These are phyloP conservation scores for Diploscapter pachys DNA, from an alignment of 1,140 invertebrate genomes.

Conservation along the genomic window DNA sequence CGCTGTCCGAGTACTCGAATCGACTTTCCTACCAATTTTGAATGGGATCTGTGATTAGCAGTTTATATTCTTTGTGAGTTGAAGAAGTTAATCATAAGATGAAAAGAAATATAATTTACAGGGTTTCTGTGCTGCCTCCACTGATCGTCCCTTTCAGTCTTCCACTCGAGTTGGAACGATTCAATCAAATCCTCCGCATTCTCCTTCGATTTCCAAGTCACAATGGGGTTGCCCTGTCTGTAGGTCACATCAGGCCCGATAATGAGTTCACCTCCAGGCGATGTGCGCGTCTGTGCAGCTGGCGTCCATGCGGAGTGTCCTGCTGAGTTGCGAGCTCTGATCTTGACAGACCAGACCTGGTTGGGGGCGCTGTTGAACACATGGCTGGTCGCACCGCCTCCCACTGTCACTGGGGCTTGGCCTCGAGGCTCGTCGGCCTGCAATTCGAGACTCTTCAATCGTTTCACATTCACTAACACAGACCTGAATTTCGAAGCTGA, in stretches of 20 bases:
- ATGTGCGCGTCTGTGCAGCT: conserved; percentile 45
- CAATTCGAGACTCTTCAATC: conserved; percentile 2
- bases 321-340: conserved; percentile 49
- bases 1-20: too few relatives aligned
- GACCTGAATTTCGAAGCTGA: conserved; percentile 46
- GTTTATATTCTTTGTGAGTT: too few relatives aligned
- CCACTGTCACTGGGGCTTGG: conserved; percentile 41
- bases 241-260: conserved; percentile 47
- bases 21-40: too few relatives aligned
- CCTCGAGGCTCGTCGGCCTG: conserved; percentile 53
- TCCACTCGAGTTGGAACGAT: conserved; percentile 51
- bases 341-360: conserved; percentile 49
- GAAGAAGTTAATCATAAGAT: too few relatives aligned
- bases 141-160: conserved; percentile 38
- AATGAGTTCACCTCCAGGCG: conserved; percentile 49
- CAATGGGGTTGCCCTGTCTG: conserved; percentile 35
- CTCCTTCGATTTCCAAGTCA: conserved; percentile 40
- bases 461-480: not conserved
- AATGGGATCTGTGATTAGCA: too few relatives aligned
- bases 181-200: conserved; percentile 45
- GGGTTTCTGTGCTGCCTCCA: conserved; percentile 46
- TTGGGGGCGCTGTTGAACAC: conserved; percentile 50
- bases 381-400: conserved; percentile 47
- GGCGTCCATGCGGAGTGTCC: conserved; percentile 50
- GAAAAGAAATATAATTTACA: not conserved